Evolutionary conservation across 2,113 vertebrate genomes (phyloP).

Genomic region (Cynoglossus semilaevis): DNA sequence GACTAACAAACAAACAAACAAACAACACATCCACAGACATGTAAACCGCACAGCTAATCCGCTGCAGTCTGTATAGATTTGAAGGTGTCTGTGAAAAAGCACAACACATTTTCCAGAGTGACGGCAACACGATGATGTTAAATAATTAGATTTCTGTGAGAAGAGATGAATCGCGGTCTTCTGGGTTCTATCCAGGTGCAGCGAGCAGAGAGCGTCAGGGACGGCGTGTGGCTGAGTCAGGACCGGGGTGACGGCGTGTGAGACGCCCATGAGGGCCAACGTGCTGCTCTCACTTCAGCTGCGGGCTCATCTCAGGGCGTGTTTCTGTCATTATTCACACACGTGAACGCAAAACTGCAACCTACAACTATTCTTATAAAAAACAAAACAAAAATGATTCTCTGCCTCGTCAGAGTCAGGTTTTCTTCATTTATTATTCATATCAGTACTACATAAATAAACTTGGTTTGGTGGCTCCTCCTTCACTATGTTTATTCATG

Average conservation of each 20-base stretch:
- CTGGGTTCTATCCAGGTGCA: conserved; percentile 40
- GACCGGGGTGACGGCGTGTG: conserved; percentile 27
- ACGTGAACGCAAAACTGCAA: too few species aligned
- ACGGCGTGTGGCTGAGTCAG: conserved; percentile 48
- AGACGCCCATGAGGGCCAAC: conserved; percentile 19
- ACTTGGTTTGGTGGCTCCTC: too few species aligned
- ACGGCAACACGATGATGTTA: conserved; percentile 29
- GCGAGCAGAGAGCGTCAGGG: not conserved
- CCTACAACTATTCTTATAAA: too few species aligned
- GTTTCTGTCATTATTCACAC: not conserved
- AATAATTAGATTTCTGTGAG: conserved; percentile 40
- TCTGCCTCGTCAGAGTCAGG: too few species aligned
- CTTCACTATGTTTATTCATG: too few species aligned
- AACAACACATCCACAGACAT: conserved; percentile 9
- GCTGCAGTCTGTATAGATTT: conserved; percentile 29
- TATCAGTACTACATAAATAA: too few species aligned
- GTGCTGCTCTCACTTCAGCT: conserved; percentile 52
- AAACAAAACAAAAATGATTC: not conserved
- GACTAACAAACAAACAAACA: conserved; percentile 26
- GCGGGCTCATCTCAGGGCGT: not conserved
- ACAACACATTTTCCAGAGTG: conserved; percentile 30
- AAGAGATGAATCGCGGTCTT: conserved; percentile 29
- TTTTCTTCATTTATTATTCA: too few species aligned
- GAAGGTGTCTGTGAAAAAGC: conserved; percentile 40
- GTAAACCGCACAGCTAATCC: conserved; percentile 22